Conservation (phyloP, 2,113 vertebrate species). For the Sinocyclocheilus anshuiensis region DNA sequence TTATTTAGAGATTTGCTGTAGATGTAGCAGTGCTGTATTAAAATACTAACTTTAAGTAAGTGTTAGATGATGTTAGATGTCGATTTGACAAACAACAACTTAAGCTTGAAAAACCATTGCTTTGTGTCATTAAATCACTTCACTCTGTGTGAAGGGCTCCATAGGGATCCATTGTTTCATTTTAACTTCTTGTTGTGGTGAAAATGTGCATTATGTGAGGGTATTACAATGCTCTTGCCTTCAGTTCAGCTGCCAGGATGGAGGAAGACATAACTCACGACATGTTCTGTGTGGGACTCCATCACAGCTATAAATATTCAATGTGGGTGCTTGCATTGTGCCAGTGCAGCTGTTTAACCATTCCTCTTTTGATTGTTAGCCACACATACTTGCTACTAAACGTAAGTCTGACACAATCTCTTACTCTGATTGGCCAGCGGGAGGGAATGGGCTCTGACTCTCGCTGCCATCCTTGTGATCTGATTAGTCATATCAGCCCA, state of each 20-base stretch:
- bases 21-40: background rate
- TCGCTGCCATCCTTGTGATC: background rate
- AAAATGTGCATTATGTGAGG: background rate
- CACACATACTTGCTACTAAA: background rate
- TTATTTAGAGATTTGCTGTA: background rate
- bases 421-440: background rate
- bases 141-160: background rate
- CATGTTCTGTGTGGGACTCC: conserved; percentile 37
- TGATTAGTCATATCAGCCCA: conserved; percentile 17
- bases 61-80: background rate
- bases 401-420: background rate
- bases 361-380: background rate
- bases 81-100: background rate
- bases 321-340: conserved; percentile 14
- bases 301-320: conserved; percentile 42
- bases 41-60: background rate
- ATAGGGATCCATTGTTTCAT: conserved; percentile 2
- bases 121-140: background rate
- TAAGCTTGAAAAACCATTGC: background rate
- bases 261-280: conserved; percentile 24
- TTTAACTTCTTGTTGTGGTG: conserved; percentile 7
- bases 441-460: background rate
- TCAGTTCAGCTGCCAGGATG: conserved; percentile 16
- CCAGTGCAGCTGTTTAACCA: conserved; percentile 25
- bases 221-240: background rate